phyloP scores from a whole-genome alignment of 2,113 vertebrate species.

The Amazona vittata region DNA sequence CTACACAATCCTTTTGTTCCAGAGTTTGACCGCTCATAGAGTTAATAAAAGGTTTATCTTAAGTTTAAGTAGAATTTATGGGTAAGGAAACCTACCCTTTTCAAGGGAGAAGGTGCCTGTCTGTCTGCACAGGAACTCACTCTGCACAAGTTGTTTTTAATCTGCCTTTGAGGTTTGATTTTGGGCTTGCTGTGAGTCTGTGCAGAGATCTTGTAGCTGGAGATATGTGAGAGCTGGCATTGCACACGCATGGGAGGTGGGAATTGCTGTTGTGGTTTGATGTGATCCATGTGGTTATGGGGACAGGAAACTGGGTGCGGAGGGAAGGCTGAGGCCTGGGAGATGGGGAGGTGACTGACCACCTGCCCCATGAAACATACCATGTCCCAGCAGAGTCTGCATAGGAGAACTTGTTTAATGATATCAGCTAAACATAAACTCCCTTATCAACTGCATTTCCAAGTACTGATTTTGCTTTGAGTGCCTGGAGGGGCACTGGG shows the following conservation, averaged over 20 bases:
- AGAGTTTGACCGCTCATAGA: neutral
- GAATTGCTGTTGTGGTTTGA: fast-evolving
- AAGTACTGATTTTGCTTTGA: neutral
- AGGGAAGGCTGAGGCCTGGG: neutral
- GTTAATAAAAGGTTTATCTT: neutral
- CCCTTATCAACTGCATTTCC: neutral
- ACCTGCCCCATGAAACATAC: no score
- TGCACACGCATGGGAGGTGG: fast-evolving
- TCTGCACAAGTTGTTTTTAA: neutral
- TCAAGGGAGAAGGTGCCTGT: neutral
- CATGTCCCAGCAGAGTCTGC: neutral
- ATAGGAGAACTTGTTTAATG: neutral
- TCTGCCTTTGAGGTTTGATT: neutral
- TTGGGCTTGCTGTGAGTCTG: neutral
- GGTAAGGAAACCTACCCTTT: neutral
- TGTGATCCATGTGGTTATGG: neutral
- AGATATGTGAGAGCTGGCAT: neutral
- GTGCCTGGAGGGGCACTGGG: neutral
- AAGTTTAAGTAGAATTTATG: neutral
- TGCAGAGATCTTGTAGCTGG: neutral
- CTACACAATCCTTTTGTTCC: neutral
- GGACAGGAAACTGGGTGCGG: neutral
- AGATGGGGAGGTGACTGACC: neutral
- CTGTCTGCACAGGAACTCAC: neutral
- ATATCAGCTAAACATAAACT: neutral